Evolutionary conservation across 1,140 invertebrate genomes (phyloP), one percentile per base, ranked within the genome.

Genomic region (Papilio polyxenes): DNA sequence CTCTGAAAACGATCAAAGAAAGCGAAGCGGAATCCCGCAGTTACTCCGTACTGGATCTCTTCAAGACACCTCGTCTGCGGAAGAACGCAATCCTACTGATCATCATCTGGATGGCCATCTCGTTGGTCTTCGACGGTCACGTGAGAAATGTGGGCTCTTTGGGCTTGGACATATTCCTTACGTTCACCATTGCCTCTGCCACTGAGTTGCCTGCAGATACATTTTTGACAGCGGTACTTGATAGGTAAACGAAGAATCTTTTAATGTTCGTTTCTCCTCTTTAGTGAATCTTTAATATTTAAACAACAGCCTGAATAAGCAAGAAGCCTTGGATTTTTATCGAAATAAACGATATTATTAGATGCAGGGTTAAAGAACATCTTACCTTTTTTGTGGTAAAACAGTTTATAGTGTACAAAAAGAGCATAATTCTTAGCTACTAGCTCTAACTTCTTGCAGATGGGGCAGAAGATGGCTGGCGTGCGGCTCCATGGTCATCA

Each of bases 381-480:
- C 7, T 44, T 44, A 44, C 2, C 40, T 44, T 44, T 44, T 44
- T 44, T 44, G 40, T 44, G 40, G 40, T 44, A 44, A 7, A 44
- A 2, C 3, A 44, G 4, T 44, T 44, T 44, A 31, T 31, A 2
- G 23, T 31, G n/a, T n/a, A 6, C 40, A 40, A 3, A 40, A 2
- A 40, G 40, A 2, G 40, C 7, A 44, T 44, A 44, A 44, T 4
- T 59, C 15, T 20, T 59, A 59, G 23, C 23, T 31, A 31, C 0
- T 31, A 31, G 8, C n/a, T 59, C 17, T 44, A 6, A 44, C 40
- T 83, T 1, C 82, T 84, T 86, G 9, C 84, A 95, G 96, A 84
- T 97, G 97, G 96, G 98, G 98, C 1, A 94, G 98, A 82, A 95
- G 98, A 83, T 98, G 98, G 98, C 92, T 98, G 31, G 97, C 97